These are phyloP conservation scores for Lates japonicus DNA, from an alignment of 2,797 vertebrate species.

Conservation along the genomic window DNA sequence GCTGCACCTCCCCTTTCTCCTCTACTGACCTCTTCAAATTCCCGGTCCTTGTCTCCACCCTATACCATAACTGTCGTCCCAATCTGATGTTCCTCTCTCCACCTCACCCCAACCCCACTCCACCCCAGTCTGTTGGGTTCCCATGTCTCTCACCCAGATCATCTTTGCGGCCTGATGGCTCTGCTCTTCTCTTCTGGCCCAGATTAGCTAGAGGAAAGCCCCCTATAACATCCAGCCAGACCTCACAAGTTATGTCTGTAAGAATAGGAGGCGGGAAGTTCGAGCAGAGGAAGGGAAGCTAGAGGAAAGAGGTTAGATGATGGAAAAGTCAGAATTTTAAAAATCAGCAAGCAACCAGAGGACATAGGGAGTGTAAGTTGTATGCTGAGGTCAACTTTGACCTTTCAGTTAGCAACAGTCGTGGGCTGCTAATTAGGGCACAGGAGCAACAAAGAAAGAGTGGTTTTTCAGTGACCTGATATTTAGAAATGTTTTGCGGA, in stretches of 20 bases:
- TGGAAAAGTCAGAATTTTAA: not conserved
- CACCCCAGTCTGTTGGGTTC: constrained; percentile 87
- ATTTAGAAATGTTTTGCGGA: not conserved
- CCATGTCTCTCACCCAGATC: constrained; percentile 89
- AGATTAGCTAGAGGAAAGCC: constrained; percentile 88
- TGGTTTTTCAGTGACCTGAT: not conserved
- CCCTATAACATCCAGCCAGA: constrained; percentile 85
- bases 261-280: constrained; percentile 63
- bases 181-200: constrained; percentile 89
- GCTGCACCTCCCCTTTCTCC: constrained; percentile 9
- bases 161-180: constrained; percentile 89
- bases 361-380: no score
- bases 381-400: not conserved
- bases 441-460: not conserved
- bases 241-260: constrained; percentile 87
- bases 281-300: not conserved
- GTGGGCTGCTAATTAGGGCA: not conserved
- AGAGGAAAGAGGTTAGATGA: not conserved
- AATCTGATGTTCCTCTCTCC: constrained; percentile 49
- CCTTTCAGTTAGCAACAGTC: not conserved
- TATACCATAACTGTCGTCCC: constrained; percentile 20
- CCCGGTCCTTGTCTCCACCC: not conserved
- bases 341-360: not conserved
- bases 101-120: no score
- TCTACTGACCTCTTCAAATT: constrained; percentile 28